phyloP scores from a whole-genome alignment of 92 coral and sea anemone species.

The Isaurus tuberculatus region DNA sequence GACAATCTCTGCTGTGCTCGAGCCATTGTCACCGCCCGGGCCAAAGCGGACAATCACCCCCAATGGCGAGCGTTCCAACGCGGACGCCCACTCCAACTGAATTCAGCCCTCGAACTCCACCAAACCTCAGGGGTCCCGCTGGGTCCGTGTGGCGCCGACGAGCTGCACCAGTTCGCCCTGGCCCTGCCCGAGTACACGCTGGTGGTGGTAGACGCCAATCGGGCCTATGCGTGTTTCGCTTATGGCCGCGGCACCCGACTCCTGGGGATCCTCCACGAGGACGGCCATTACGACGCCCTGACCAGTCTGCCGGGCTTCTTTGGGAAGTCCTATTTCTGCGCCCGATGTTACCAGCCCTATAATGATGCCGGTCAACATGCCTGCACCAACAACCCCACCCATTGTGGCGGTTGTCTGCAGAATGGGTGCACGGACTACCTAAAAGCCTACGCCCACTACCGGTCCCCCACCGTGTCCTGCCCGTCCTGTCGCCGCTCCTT shows the following conservation, averaged over 20 bases:
- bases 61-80: not conserved
- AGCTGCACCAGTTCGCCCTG: not conserved
- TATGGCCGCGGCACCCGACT: not conserved
- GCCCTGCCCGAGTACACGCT: constrained; percentile 19
- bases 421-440: not conserved
- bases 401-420: not conserved
- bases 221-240: not conserved
- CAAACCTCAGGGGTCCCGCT: not conserved
- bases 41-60: not conserved
- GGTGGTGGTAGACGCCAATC: constrained; percentile 16
- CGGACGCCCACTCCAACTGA: not conserved
- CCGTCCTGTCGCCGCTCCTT: not conserved
- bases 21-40: constrained; percentile 31
- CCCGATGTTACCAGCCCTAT: not conserved
- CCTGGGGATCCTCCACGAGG: not conserved
- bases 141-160: not conserved
- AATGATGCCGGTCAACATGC: not conserved
- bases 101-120: not conserved
- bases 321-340: not conserved
- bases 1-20: constrained; percentile 60
- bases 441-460: not conserved
- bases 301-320: not conserved
- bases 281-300: constrained; percentile 7
- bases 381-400: not conserved
- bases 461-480: not conserved